These are phyloP conservation scores for Neogobius melanostomus DNA, from an alignment of 2,113 vertebrate species.

Conservation along the genomic window DNA sequence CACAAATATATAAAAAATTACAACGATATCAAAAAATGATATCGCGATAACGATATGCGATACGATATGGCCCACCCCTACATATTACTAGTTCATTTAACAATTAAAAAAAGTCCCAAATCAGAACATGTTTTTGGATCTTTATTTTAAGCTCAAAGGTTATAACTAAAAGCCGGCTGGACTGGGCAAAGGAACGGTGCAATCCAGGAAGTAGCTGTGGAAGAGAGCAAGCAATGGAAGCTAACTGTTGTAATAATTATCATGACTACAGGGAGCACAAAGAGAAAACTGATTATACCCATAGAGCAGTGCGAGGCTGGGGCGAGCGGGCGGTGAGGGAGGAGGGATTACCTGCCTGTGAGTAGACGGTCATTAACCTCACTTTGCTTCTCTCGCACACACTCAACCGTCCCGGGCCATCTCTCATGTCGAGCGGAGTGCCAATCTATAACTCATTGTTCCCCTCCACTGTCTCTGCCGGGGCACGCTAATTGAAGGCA, in stretches of 20 bases:
- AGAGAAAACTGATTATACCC: constrained; percentile 61
- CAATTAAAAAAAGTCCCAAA: too few species aligned
- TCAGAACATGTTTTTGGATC: too few species aligned
- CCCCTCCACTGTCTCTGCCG: constrained; percentile 39
- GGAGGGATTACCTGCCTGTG: constrained; percentile 57
- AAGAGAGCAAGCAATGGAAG: constrained; percentile 33
- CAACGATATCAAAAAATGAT: too few species aligned
- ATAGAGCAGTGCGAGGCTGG: constrained; percentile 22
- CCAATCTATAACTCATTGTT: constrained; percentile 70
- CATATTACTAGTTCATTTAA: too few species aligned
- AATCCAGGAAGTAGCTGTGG: constrained; percentile 26
- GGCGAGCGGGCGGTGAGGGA: constrained; percentile 28
- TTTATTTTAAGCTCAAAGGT: not conserved
- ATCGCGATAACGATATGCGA: too few species aligned
- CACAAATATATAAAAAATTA: too few species aligned
- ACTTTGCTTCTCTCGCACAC: constrained; percentile 46
- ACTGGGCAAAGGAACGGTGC: not conserved
- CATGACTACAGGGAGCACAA: constrained; percentile 52
- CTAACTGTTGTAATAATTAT: constrained; percentile 72
- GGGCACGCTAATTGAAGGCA: constrained; percentile 64
- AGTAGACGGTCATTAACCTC: constrained; percentile 69
- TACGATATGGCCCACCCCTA: too few species aligned
- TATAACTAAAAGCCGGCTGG: not conserved
- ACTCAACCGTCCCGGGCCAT: constrained; percentile 46
- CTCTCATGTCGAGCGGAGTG: constrained; percentile 57